Evolutionary conservation across 2,888 invertebrate genomes (phyloP).

Genomic region (Clitarchus hookeri): DNA sequence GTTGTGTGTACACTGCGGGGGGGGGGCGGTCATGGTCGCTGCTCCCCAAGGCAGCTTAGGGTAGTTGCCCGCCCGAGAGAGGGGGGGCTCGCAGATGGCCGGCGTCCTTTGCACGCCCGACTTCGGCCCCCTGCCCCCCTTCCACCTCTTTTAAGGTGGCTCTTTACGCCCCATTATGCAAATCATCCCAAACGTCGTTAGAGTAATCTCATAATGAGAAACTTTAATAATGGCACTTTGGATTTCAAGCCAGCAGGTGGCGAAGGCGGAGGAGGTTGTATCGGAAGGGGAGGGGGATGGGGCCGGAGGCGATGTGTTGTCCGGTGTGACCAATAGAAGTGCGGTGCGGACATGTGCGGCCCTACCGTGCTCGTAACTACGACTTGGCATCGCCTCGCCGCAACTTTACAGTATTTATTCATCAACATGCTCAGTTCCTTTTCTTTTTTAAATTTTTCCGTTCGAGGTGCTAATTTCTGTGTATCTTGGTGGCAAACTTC

Average conservation of each 20-base stretch:
- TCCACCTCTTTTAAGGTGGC: background rate
- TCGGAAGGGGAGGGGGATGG: too few species aligned
- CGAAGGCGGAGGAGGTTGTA: background rate
- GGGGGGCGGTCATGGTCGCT: background rate
- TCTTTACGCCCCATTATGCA: constrained; percentile 31
- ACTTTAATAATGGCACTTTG: constrained; percentile 34
- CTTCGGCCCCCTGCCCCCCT: background rate
- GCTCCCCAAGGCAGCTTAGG: constrained; percentile 14
- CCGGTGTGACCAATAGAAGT: background rate
- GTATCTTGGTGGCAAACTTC: too few species aligned
- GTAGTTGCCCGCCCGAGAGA: background rate
- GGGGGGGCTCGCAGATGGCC: background rate
- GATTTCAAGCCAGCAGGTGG: background rate
- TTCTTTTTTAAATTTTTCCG: too few species aligned
- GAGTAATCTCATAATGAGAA: constrained; percentile 30
- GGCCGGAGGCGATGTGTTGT: background rate
- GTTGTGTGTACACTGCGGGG: constrained; percentile 31
- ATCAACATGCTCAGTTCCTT: too few species aligned
- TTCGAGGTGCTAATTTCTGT: too few species aligned
- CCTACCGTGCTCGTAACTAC: background rate
- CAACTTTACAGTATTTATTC: too few species aligned
- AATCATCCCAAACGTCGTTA: constrained; percentile 24
- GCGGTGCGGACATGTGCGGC: background rate
- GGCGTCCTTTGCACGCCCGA: background rate
- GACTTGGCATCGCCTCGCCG: too few species aligned